Evolutionary conservation across 2,797 vertebrate genomes (phyloP), one percentile per base, ranked within the genome.

Genomic region (Aratinga solstitialis): DNA sequence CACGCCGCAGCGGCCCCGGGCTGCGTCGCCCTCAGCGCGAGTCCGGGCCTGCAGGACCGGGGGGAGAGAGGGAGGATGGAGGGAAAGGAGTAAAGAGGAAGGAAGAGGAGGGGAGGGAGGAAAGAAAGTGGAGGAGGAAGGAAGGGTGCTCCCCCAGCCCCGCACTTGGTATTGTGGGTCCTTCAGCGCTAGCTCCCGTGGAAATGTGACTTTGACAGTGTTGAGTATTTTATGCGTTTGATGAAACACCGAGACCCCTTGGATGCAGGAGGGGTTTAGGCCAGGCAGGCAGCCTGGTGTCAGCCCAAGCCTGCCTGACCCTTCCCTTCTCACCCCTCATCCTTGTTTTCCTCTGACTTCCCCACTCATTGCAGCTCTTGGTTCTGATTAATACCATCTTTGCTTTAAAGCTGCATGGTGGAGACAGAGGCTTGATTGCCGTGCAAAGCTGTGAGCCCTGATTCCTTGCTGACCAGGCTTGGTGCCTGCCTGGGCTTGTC

Each of bases 331-430:
- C 15, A 7, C 56, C 22, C 9, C 22, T 34, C 56, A 59, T 34
- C 22, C 22, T 34, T 24, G 22, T 36, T 34, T 34, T 34, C 56
- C 22, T 59, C 56, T 36, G 14, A 59, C n/a, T 36, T 59, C 9
- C n/a, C 14, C 4, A 1, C 53, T 65, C 36, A 58, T 71, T 71
- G 32, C 36, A 24, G 51, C 21, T 32, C 26, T 79, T 14, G 2
- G 40, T 71, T 82, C 54, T 75, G 50, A 76, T 51, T 75, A 58
- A 9, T 30, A 26, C 26, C 51, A 13, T 69, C 34, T 29, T 26
- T 5, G 9, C 40, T 87, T 74, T 14, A 30, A 36, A 16, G 50
- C 24, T 0, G 0, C 3, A 0, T 2, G 23, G 32, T 6, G 32
- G 68, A 58, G 47, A 22, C 9, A 32, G 27, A 54, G 42, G 51